Percentiles rank a stretch among this genome's conserved stretches.
These are phyloP conservation scores for Trachelus iudaicus DNA, from an alignment of 2,888 invertebrate species.

Conservation along the genomic window DNA sequence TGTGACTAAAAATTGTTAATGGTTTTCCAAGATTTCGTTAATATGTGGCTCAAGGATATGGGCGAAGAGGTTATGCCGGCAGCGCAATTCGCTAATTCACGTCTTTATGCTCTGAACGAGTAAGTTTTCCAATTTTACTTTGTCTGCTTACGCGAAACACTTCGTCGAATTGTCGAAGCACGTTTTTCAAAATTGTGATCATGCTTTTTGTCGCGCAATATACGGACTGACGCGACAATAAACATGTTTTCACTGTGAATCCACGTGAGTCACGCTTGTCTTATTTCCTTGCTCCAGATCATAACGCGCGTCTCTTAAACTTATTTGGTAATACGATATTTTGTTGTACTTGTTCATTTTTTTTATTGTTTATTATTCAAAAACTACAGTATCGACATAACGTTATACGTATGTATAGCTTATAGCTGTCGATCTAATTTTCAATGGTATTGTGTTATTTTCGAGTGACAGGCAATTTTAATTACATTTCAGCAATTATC, in stretches of 20 bases:
- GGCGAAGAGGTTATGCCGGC: conserved; percentile 33
- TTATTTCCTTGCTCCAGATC: neutral
- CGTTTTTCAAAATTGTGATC: neutral
- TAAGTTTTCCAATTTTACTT: conserved; percentile 36
- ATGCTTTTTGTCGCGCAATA: too few species aligned
- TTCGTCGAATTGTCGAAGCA: neutral
- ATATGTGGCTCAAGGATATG: conserved; percentile 48
- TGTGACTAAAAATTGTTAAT: neutral
- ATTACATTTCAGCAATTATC: neutral
- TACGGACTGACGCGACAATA: neutral
- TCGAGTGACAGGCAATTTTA: neutral
- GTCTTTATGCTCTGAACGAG: conserved; percentile 47
- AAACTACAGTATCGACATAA: neutral
- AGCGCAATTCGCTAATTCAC: conserved; percentile 40
- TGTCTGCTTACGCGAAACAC: neutral
- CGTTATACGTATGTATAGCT: neutral
- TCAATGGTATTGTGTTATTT: neutral
- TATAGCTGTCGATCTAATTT: neutral
- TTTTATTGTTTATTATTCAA: neutral
- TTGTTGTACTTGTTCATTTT: neutral
- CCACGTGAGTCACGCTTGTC: neutral
- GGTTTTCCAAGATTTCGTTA: neutral
- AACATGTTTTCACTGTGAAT: neutral
- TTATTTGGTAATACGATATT: neutral
- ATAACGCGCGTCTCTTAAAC: neutral